Conservation (phyloP, 2,113 vertebrate species). For the Semnopithecus entellus region DNA sequence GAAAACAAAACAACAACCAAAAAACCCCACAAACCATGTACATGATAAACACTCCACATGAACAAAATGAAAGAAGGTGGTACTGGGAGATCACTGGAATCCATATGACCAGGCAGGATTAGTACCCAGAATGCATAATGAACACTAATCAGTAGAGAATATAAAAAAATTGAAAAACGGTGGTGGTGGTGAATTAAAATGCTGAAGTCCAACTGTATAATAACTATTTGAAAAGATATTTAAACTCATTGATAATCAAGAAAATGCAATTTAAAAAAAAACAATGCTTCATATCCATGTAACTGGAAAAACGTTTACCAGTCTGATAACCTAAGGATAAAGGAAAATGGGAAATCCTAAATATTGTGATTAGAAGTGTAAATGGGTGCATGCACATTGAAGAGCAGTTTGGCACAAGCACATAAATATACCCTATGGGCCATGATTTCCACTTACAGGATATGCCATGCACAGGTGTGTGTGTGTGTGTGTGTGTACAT, state of each 20-base stretch:
- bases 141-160: not conserved
- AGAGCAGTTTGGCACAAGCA: not conserved
- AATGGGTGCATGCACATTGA: not conserved
- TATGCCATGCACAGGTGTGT: too few relatives aligned
- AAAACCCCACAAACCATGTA: not conserved
- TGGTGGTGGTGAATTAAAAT: not conserved
- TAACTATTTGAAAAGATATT: not conserved
- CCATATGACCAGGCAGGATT: not conserved
- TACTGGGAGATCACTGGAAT: not conserved
- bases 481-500: too few relatives aligned
- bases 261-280: not conserved
- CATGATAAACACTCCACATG: not conserved
- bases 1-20: not conserved
- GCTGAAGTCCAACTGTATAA: not conserved
- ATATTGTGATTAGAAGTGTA: not conserved
- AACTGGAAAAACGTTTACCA: not conserved
- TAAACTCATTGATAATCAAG: not conserved
- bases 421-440: not conserved
- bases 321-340: not conserved
- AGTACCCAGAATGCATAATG: not conserved
- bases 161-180: not conserved
- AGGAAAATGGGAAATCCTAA: not conserved
- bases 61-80: not conserved
- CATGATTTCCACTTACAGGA: not conserved
- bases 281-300: not conserved